A percentile compares a stretch with the other conserved stretches of the same genome.
These are phyloP conservation scores for Theodoxus fluviatilis DNA, from an alignment of 2,888 invertebrate genomes.

Conservation along the genomic window DNA sequence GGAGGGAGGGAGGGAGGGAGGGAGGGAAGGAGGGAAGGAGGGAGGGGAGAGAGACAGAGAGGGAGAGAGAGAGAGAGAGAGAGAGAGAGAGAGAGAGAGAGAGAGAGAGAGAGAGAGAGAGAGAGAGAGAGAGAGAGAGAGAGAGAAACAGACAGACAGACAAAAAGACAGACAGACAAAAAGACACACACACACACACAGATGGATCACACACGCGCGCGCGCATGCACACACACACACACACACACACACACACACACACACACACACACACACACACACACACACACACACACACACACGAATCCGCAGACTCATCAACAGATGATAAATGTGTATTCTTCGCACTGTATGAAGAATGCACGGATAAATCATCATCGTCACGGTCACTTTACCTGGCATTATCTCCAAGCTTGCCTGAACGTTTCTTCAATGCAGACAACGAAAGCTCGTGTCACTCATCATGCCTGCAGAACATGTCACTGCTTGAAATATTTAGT, in stretches of 20 bases:
- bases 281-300: constrained; percentile 10
- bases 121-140: background rate
- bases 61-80: background rate
- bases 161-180: background rate
- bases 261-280: constrained; percentile 14
- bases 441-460: too few relatives aligned
- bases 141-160: background rate
- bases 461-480: too few relatives aligned
- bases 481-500: too few relatives aligned
- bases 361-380: too few relatives aligned
- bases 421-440: too few relatives aligned
- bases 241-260: constrained; percentile 3
- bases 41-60: constrained; percentile 9
- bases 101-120: background rate
- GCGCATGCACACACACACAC: constrained; percentile 1
- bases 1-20: background rate
- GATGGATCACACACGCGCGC: constrained; percentile 1
- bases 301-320: background rate
- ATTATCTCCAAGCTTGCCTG: too few relatives aligned
- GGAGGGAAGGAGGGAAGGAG: background rate
- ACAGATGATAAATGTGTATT: background rate
- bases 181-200: background rate
- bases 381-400: too few relatives aligned
- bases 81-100: background rate
- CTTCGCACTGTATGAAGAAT: too few relatives aligned